These are phyloP conservation scores for Smithornis capensis DNA, from an alignment of 2,113 vertebrate species.

Conservation along the genomic window DNA sequence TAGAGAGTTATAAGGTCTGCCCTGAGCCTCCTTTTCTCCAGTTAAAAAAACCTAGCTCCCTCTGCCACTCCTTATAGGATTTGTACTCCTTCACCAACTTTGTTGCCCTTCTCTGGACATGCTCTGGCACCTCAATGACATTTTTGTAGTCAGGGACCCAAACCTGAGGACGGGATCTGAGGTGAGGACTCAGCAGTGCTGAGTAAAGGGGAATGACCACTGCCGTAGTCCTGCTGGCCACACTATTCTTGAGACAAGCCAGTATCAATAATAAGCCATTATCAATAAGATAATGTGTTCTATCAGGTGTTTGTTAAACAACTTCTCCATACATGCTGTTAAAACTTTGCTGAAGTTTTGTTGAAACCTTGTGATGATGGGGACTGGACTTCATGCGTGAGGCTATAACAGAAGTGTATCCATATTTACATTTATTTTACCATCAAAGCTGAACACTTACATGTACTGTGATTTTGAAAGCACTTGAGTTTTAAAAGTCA, in stretches of 20 bases:
- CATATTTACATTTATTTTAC: neutral
- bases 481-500: neutral
- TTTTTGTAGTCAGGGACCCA: neutral
- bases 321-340: neutral
- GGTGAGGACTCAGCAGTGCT: neutral
- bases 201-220: rapidly evolving
- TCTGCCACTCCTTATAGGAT: neutral
- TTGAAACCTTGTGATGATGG: neutral
- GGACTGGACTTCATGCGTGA: neutral
- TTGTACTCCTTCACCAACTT: neutral
- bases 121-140: neutral
- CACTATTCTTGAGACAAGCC: neutral
- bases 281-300: neutral
- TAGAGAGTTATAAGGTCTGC: neutral
- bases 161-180: neutral
- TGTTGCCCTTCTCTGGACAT: rapidly evolving
- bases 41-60: neutral
- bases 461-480: neutral
- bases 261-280: neutral
- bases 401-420: neutral
- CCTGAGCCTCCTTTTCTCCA: neutral
- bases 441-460: neutral
- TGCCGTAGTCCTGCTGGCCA: neutral
- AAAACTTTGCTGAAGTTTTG: neutral
- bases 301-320: neutral